Conservation (phyloP, 2,113 vertebrate genomes). For the Caranx melampygus region DNA sequence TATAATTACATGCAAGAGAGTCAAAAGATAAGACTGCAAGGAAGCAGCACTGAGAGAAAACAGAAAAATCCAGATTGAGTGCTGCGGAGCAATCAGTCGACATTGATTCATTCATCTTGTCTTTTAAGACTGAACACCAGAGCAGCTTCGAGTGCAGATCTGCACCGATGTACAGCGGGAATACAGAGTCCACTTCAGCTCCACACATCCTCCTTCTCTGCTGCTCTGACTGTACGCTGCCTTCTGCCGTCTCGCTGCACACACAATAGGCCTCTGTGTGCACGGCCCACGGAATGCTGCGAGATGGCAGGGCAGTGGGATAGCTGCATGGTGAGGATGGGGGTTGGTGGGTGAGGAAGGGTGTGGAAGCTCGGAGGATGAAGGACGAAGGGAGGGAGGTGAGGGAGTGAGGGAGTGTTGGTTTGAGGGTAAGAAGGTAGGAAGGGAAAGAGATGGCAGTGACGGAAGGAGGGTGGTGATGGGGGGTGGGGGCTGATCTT, state of each 20-base stretch:
- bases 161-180: slow-evolving; percentile 29
- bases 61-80: slow-evolving; percentile 32
- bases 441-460: slow-evolving; percentile 74
- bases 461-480: slow-evolving; percentile 67
- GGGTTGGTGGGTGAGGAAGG: slow-evolving; percentile 81
- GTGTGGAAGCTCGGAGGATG: slow-evolving; percentile 69
- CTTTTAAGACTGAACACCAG: slow-evolving; percentile 10
- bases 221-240: slow-evolving; percentile 77
- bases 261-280: slow-evolving; percentile 88
- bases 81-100: slow-evolving; percentile 14
- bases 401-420: slow-evolving; percentile 26
- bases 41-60: slow-evolving; percentile 16
- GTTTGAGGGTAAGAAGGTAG: slow-evolving; percentile 57
- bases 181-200: slow-evolving; percentile 50
- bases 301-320: slow-evolving; percentile 86
- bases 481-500: slow-evolving; percentile 59
- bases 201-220: slow-evolving; percentile 64
- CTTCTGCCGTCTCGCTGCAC: slow-evolving; percentile 65
- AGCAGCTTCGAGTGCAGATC: slow-evolving; percentile 6
- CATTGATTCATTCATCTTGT: slow-evolving; percentile 18
- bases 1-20: background rate
- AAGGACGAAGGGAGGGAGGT: slow-evolving; percentile 30
- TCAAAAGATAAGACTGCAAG: background rate
- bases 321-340: slow-evolving; percentile 82
- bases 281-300: slow-evolving; percentile 84